Percentiles rank a stretch among this genome's conserved stretches.
These are phyloP conservation scores for Neuroterus valhalla DNA, from an alignment of 1,140 invertebrate genomes.

Conservation along the genomic window DNA sequence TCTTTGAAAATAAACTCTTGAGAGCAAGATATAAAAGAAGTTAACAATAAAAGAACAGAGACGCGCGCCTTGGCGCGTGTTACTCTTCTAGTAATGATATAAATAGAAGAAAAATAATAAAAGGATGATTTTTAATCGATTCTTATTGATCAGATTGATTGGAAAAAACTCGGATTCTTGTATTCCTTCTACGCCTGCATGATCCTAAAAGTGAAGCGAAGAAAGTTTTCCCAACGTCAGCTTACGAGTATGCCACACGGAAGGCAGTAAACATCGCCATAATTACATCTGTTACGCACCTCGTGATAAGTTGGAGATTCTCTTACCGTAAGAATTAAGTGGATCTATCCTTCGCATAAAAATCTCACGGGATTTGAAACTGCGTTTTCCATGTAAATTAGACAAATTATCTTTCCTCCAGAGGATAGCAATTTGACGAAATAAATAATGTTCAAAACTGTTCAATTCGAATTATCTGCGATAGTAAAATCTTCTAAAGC, in stretches of 20 bases:
- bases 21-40: too few relatives aligned
- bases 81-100: too few relatives aligned
- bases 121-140: too few relatives aligned
- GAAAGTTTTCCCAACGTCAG: conserved; percentile 54
- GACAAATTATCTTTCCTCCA: background rate
- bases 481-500: too few relatives aligned
- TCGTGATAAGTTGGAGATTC: conserved; percentile 8
- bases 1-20: too few relatives aligned
- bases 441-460: too few relatives aligned
- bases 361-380: conserved; percentile 1
- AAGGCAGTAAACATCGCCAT: conserved; percentile 52
- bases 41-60: too few relatives aligned
- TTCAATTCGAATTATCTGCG: too few relatives aligned
- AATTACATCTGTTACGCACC: conserved; percentile 52
- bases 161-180: background rate
- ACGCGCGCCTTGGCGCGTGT: too few relatives aligned
- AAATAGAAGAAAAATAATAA: too few relatives aligned
- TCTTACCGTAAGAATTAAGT: conserved; percentile 21
- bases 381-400: background rate
- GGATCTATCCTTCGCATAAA: conserved; percentile 16
- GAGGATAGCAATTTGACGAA: background rate
- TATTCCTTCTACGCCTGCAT: conserved; percentile 45
- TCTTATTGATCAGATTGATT: background rate
- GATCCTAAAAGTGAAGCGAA: conserved; percentile 50
- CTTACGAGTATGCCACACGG: conserved; percentile 44